Percentiles rank a stretch among this genome's conserved stretches.
phyloP scores from a whole-genome alignment of 2,888 invertebrate species.

The Calameuta pallipes region DNA sequence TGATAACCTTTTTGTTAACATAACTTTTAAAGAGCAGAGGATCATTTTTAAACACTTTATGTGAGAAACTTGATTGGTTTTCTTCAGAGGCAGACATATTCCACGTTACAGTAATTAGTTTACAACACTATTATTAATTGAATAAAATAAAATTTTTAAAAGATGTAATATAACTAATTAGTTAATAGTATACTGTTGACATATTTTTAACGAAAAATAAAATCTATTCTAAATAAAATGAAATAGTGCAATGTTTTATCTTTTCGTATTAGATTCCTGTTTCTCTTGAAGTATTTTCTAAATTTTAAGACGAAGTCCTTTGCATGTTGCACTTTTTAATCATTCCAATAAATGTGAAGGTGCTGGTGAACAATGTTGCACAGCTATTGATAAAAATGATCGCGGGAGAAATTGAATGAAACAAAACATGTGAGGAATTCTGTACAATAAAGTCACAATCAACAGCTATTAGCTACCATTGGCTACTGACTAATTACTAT shows the following conservation, averaged over 20 bases:
- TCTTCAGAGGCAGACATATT: neutral
- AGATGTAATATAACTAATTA: neutral
- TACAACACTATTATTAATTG: neutral
- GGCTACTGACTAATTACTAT: neutral
- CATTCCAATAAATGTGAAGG: neutral
- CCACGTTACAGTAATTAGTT: neutral
- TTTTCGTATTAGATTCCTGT: neutral
- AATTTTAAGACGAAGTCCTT: neutral
- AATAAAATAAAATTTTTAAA: neutral
- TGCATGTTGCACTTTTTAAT: neutral
- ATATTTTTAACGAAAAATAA: neutral
- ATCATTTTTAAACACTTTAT: slow-evolving; percentile 55
- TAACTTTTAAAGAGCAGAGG: slow-evolving; percentile 55
- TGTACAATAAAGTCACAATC: neutral
- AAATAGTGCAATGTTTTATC: neutral
- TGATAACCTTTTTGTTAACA: slow-evolving; percentile 50
- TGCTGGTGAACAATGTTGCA: neutral
- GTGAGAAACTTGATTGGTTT: slow-evolving; percentile 19
- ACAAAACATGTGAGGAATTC: neutral
- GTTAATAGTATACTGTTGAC: neutral
- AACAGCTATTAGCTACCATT: neutral
- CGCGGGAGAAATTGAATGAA: neutral
- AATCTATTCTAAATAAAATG: neutral
- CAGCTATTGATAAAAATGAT: no score
- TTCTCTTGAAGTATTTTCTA: neutral